Base-by-base conservation (phyloP, 1,140 invertebrate genomes). In the Drosophila punjabiensis region DNA sequence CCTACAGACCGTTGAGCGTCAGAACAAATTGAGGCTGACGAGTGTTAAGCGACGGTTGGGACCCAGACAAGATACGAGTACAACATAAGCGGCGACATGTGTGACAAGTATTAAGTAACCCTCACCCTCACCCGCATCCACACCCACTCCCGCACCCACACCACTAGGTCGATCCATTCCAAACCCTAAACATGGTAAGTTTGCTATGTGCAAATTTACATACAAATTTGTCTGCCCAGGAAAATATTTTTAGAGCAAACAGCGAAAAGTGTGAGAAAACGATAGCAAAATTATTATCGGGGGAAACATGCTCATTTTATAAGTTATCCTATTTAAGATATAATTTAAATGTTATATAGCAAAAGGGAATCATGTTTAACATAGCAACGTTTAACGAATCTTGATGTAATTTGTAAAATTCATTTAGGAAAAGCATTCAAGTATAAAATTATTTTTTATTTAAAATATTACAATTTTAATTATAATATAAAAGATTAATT, bases 1-100 rank as follows among this genome's bases (percentile, higher is more conserved):
- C 75, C 73, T 62, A 77, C 43, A 59, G 33, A 56, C 35, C 43
- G 52, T 24, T 74, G 56, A 80, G 45, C 84, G 77, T 87, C 76
- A 81, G 76, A 81, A 88, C 85, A 89, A 89, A 89, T 89, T 89
- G 85, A 89, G 85, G 78, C 81, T 85, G 85, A 89, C 77, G 85
- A 88, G 85, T 89, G 85, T 73, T 88, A 89, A 88, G 78, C 85
- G 85, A 68, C 81, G 77, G 61, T 79, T 73, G 56, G 30, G 48
- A 69, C 50, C 53, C 67, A 71, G 64, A 74, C 78, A 66, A 55
- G 82, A 78, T 73, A 61, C 41, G 73, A 64, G 52, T 33, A 47
- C 33, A 70, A 62, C 79, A 73, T 79, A 70, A 79, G 81, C 77
- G 61, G 73, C 77, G 66, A 89, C 84, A 88, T 88, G 84, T 88